A percentile compares a stretch with the other conserved stretches of the same genome.
Conservation (phyloP, 2,888 invertebrate genomes). For the Philopedon plagiatum region DNA sequence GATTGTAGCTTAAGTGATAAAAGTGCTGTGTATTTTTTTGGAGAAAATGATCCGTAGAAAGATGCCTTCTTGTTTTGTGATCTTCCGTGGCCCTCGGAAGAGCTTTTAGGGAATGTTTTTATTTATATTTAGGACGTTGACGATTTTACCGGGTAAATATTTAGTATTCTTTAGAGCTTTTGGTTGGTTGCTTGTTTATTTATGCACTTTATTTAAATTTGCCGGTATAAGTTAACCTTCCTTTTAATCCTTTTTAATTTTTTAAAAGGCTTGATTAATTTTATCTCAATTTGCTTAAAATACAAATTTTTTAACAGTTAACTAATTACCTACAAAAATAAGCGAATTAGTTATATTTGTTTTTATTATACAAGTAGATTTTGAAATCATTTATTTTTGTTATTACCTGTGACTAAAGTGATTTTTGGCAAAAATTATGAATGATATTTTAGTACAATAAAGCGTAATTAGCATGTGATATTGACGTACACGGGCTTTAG, state of each 20-base stretch:
- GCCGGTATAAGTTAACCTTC: neutral
- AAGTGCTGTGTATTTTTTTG: constrained; percentile 34
- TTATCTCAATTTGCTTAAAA: too few relatives aligned
- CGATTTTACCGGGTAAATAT: constrained; percentile 47
- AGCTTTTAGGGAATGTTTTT: constrained; percentile 47
- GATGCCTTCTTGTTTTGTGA: constrained; percentile 42
- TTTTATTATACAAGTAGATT: too few relatives aligned
- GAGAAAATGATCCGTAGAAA: constrained; percentile 42
- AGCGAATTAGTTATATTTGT: too few relatives aligned
- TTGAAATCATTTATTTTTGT: neutral
- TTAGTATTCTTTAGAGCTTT: neutral
- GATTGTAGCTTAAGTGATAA: constrained; percentile 35
- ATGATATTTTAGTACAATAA: neutral
- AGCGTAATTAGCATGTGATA: neutral
- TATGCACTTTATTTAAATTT: neutral
- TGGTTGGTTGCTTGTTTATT: neutral
- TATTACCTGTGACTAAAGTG: neutral
- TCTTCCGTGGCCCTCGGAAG: constrained; percentile 26
- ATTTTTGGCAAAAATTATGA: constrained; percentile 1
- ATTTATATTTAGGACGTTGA: constrained; percentile 42
- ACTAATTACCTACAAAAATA: too few relatives aligned
- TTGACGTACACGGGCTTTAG: neutral
- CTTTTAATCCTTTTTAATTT: neutral
- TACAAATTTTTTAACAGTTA: too few relatives aligned
- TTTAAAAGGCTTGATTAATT: too few relatives aligned